These are phyloP conservation scores for Thaumetopoea pityocampa DNA, from an alignment of 1,140 invertebrate species.

Conservation along the genomic window DNA sequence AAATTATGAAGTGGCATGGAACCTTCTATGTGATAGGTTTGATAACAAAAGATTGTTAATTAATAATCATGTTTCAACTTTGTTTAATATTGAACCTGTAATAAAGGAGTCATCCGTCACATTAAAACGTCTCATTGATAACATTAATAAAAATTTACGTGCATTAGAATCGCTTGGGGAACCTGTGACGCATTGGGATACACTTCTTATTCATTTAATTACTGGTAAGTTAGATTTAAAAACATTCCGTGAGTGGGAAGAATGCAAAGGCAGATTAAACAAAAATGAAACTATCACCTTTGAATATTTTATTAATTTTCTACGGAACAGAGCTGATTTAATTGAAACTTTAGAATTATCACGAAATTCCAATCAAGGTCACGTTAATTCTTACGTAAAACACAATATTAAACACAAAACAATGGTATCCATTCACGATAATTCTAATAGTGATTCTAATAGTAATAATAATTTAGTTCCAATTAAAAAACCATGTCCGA, in stretches of 20 bases:
- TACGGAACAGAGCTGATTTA: constrained; percentile 6
- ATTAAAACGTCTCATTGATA: constrained; percentile 4
- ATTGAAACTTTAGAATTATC: constrained; percentile 11
- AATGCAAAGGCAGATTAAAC: constrained; percentile 16
- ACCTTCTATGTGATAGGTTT: constrained; percentile 16
- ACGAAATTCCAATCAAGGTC: neutral
- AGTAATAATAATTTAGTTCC: too few species aligned
- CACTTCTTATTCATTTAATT: constrained; percentile 12
- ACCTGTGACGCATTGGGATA: neutral
- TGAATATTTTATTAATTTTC: constrained; percentile 6
- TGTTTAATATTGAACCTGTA: constrained; percentile 15
- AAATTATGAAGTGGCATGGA: constrained; percentile 18
- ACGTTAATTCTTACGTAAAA: neutral
- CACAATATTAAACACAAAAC: neutral
- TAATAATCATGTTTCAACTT: constrained; percentile 21
- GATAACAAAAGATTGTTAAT: constrained; percentile 21
- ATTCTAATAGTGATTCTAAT: too few species aligned
- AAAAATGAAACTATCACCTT: neutral
- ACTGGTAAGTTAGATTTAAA: constrained; percentile 19
- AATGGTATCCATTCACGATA: too few species aligned
- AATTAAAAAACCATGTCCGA: too few species aligned
- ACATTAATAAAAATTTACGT: neutral
- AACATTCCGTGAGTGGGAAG: constrained; percentile 22
- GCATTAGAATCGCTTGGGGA: neutral
- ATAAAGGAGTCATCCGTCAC: constrained; percentile 16